Base-by-base conservation (phyloP, 1,140 invertebrate species). In the Pollicipes pollicipes region DNA sequence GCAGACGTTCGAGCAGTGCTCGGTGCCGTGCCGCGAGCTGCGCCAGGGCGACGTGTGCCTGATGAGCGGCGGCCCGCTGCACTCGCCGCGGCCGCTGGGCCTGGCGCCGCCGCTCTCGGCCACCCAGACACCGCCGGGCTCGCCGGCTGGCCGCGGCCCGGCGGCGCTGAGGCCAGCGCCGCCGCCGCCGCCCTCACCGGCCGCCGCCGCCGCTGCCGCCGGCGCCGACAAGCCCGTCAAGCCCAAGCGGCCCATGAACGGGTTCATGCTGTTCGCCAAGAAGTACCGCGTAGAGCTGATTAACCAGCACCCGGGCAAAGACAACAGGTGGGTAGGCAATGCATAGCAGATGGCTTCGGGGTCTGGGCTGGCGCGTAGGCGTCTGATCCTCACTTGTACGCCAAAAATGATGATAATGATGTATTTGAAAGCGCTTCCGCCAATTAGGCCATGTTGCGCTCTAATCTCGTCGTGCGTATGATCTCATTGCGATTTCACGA, bases 261-360 rank as follows among this genome's bases (percentile, higher is more conserved):
- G 82, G 26, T 85, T 85, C 75, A 81, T 85, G 78, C 75, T 85
- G 63, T 85, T 83, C 79, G 83, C 84, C 21, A 82, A 85, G 76
- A 79, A 81, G 66, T 79, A 81, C 69, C 75, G 84, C 28, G 73
- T 83, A 10, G 79, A 82, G 71, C 81, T 83, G 35, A 85, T 83
- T 30, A 82, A 83, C 71, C 78, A 79, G 71, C 81, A 81, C 76
- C 84, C 84, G 66, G 83, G 83, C 30, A 83, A 83, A 75, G 83
- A 85, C 74, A 85, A 85, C 75, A 81, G 84, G 83, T 84, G 76
- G 73, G 70, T 10, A 30, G 4, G 0, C 16, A 24, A 8, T 45
- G 29, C 66, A 31, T 64, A 10, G 28, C 6, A 3, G 8, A 8
- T 69, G 26, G 27, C 70, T 66, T 45, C 26, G 68, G 30, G 66